Percentiles rank a stretch among this genome's conserved stretches.
These are phyloP conservation scores for Cassiopea andromeda DNA, from an alignment of 30 jellyfish, hydroid and myxozoan species.

Conservation along the genomic window DNA sequence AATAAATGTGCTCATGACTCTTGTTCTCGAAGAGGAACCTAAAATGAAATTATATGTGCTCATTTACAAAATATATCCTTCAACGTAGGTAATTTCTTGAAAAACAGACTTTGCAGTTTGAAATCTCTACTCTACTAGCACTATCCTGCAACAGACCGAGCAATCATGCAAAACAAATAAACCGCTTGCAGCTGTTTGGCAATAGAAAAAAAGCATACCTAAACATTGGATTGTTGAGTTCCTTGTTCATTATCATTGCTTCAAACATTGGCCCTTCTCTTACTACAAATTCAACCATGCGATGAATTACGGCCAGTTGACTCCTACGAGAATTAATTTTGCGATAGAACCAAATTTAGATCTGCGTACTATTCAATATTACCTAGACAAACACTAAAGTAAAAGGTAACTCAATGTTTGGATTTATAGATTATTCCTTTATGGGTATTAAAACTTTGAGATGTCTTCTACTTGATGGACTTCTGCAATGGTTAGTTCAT, in stretches of 20 bases:
- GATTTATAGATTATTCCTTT: not conserved
- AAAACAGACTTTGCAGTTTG: too few species aligned
- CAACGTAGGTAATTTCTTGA: too few species aligned
- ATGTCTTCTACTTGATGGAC: not conserved
- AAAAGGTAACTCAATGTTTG: too few species aligned
- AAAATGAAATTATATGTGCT: not conserved
- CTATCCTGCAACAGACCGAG: too few species aligned
- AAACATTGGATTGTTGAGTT: conserved; percentile 89
- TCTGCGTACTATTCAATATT: not conserved
- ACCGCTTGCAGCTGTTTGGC: not conserved
- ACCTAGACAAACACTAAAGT: not conserved
- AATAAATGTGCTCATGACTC: conserved; percentile 92
- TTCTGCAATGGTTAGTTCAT: not conserved
- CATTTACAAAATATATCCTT: not conserved
- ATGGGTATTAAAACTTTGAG: not conserved
- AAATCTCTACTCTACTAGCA: too few species aligned
- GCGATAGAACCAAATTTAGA: conserved; percentile 47
- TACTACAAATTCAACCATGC: conserved; percentile 92
- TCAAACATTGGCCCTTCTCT: conserved; percentile 99
- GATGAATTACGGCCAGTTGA: conserved; percentile 78
- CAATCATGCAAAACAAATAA: too few species aligned
- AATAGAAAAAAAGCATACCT: conserved; percentile 46
- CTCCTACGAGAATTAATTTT: conserved; percentile 56
- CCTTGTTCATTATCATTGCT: conserved; percentile 98
- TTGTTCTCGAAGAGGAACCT: conserved; percentile 95